These are phyloP conservation scores for Aurelia aurita complex sp. Pacific DNA, from an alignment of 30 jellyfish, hydroid and myxozoan genomes.

Conservation along the genomic window DNA sequence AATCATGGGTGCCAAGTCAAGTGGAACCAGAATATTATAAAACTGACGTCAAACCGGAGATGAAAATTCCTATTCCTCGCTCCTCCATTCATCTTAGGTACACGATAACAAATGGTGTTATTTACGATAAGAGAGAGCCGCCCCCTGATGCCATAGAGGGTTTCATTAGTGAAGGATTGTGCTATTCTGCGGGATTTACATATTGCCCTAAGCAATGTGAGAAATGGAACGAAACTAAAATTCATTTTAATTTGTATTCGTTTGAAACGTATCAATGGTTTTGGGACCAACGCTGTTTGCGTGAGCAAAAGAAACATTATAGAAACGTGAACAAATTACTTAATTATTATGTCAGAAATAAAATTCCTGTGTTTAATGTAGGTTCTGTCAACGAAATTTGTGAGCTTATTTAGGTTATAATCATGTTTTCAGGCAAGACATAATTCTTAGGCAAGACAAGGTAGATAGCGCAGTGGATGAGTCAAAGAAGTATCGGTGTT, in stretches of 20 bases:
- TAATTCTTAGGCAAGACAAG: too few species aligned
- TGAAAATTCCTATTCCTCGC: slow-evolving; percentile 46
- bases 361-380: too few species aligned
- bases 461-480: too few species aligned
- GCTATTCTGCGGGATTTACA: slow-evolving; percentile 61
- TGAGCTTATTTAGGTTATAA: too few species aligned
- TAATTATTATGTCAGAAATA: neutral
- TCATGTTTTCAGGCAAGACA: too few species aligned
- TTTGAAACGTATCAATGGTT: slow-evolving; percentile 62
- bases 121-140: slow-evolving; percentile 42
- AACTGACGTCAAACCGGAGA: slow-evolving; percentile 16
- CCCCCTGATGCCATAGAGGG: slow-evolving; percentile 50
- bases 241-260: slow-evolving; percentile 35
- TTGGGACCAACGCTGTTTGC: slow-evolving; percentile 61
- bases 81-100: slow-evolving; percentile 53
- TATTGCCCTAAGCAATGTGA: slow-evolving; percentile 59
- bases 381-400: too few species aligned
- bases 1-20: slow-evolving; percentile 39
- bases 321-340: slow-evolving; percentile 4
- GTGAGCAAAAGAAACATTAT: slow-evolving; percentile 45
- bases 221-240: slow-evolving; percentile 23
- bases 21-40: slow-evolving; percentile 22
- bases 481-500: too few species aligned
- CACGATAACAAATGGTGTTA: slow-evolving; percentile 11
- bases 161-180: slow-evolving; percentile 61